A percentile compares a stretch with the other conserved stretches of the same genome.
Evolutionary conservation across 2,797 vertebrate genomes (phyloP).

Genomic region (Orestias chungarensis): DNA sequence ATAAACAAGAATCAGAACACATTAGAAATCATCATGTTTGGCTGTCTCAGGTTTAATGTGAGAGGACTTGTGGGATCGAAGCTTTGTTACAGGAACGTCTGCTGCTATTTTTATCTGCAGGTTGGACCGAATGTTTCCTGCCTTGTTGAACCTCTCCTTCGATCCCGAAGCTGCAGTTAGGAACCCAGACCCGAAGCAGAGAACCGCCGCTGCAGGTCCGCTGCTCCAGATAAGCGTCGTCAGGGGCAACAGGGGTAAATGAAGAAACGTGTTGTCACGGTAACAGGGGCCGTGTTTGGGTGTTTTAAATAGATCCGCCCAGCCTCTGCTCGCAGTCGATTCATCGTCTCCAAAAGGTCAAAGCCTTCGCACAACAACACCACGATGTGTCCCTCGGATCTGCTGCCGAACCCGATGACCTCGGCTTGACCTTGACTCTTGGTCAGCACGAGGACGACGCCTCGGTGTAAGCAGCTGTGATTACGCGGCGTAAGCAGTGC

Average conservation of each 20-base stretch:
- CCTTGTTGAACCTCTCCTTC: too few species aligned
- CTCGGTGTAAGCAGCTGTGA: too few species aligned
- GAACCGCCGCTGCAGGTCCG: conserved; percentile 37
- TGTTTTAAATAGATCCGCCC: conserved; percentile 65
- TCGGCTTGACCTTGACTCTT: too few species aligned
- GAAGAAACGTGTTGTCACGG: conserved; percentile 18
- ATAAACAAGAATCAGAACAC: neutral
- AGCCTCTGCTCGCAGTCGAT: conserved; percentile 43
- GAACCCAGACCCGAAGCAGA: conserved; percentile 6
- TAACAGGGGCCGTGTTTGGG: conserved; percentile 18
- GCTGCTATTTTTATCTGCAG: too few species aligned
- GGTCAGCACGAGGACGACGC: too few species aligned
- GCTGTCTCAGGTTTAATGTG: neutral
- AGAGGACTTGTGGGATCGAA: too few species aligned
- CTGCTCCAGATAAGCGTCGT: conserved; percentile 62
- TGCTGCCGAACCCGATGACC: neutral
- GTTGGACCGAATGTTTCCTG: too few species aligned
- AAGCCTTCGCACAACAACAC: neutral
- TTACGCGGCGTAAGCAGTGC: too few species aligned
- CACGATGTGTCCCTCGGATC: neutral
- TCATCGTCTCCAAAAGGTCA: conserved; percentile 37
- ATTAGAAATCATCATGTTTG: neutral
- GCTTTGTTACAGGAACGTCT: too few species aligned
- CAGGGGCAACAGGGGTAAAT: conserved; percentile 42
- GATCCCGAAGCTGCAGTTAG: too few species aligned